These are phyloP conservation scores for Micronycteris hirsuta DNA, from an alignment of 2,113 vertebrate genomes.

Conservation along the genomic window DNA sequence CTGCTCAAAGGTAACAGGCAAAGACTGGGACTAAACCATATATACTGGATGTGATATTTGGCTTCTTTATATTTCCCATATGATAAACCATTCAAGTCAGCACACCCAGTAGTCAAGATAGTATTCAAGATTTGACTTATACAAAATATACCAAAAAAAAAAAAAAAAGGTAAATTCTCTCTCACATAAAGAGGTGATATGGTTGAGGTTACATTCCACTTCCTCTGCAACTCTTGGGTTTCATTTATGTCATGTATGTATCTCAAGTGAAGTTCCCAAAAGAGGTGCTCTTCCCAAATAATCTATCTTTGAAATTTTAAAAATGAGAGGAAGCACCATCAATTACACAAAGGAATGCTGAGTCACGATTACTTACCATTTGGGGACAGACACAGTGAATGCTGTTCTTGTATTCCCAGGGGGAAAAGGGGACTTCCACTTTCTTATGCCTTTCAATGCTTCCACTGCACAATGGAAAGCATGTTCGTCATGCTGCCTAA, in stretches of 20 bases:
- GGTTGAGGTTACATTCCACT: neutral
- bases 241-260: neutral
- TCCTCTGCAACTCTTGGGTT: neutral
- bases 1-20: neutral
- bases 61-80: neutral
- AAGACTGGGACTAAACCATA: neutral
- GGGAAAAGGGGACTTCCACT: neutral
- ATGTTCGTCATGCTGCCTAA: neutral
- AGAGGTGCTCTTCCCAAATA: slow-evolving; percentile 2
- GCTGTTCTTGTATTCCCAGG: neutral
- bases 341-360: neutral
- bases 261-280: neutral
- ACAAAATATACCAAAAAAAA: neutral
- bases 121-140: neutral
- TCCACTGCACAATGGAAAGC: neutral
- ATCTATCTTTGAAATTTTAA: slow-evolving; percentile 8
- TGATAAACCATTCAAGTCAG: neutral
- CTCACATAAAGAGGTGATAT: neutral
- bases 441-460: slow-evolving; percentile 10
- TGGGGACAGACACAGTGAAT: neutral
- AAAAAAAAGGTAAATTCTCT: neutral
- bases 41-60: neutral
- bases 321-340: neutral
- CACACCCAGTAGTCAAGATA: neutral
- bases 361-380: neutral